A percentile compares a stretch with the other conserved stretches of the same genome.
phyloP scores from a whole-genome alignment of 1,140 invertebrate species.

The Platyura marginata region DNA sequence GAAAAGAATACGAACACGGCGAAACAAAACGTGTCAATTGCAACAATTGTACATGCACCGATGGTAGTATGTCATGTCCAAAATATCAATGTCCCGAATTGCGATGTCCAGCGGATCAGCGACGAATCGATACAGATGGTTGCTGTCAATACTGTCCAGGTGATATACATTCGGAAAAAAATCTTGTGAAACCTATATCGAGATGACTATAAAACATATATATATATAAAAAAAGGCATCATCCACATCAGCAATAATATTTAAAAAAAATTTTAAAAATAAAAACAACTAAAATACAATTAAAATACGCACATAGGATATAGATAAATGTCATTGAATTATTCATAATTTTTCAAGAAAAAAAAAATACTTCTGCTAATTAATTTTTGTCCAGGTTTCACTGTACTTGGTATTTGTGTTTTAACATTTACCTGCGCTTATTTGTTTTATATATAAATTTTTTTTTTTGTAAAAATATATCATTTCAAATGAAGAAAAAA shows the following conservation, averaged over 20 bases:
- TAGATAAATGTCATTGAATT: no score
- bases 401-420: slow-evolving; percentile 5
- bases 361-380: no score
- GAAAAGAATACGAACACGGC: slow-evolving; percentile 65
- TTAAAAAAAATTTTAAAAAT: no score
- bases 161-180: slow-evolving; percentile 20
- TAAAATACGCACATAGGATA: no score
- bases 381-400: background rate
- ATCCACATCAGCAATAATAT: no score
- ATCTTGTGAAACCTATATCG: background rate
- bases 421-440: slow-evolving; percentile 1
- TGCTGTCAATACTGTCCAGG: slow-evolving; percentile 85
- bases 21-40: slow-evolving; percentile 55
- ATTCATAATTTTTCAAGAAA: no score
- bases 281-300: no score
- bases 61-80: slow-evolving; percentile 63
- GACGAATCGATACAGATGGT: slow-evolving; percentile 62
- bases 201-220: no score
- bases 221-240: no score
- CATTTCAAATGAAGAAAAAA: background rate
- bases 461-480: background rate
- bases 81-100: slow-evolving; percentile 62
- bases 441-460: background rate
- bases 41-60: slow-evolving; percentile 52
- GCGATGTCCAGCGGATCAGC: slow-evolving; percentile 55